These are phyloP conservation scores for Festucalex cinctus DNA, from an alignment of 2,113 vertebrate genomes.

Conservation along the genomic window DNA sequence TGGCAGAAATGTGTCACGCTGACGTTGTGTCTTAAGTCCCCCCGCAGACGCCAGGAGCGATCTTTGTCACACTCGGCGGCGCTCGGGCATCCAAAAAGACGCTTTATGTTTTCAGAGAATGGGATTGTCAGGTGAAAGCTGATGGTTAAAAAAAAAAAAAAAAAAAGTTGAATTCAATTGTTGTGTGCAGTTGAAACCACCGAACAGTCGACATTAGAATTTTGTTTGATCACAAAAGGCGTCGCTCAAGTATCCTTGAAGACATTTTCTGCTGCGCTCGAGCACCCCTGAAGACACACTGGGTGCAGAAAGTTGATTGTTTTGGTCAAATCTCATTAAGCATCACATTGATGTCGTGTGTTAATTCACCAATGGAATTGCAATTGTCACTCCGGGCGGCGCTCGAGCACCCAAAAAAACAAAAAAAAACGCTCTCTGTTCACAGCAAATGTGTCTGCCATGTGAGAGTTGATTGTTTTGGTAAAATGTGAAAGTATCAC, in stretches of 20 bases:
- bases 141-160: too few relatives aligned
- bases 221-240: too few relatives aligned
- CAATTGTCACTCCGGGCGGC: too few relatives aligned
- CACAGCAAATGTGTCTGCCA: not conserved
- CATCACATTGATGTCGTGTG: not conserved
- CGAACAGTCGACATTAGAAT: too few relatives aligned
- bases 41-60: not conserved
- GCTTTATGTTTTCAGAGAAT: too few relatives aligned
- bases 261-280: not conserved
- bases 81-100: not conserved
- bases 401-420: not conserved
- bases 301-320: too few relatives aligned
- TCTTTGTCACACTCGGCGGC: not conserved
- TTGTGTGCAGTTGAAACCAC: too few relatives aligned
- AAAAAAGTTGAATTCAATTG: too few relatives aligned
- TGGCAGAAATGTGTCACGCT: not conserved
- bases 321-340: not conserved
- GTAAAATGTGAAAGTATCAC: not conserved
- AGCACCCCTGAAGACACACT: not conserved
- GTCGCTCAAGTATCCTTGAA: not conserved
- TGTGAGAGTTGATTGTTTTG: not conserved
- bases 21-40: not conserved
- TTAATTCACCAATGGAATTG: too few relatives aligned
- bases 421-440: not conserved
- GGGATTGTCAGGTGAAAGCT: too few relatives aligned